phyloP scores from a whole-genome alignment of 2,113 vertebrate genomes.

The Emydura subglobosa region DNA sequence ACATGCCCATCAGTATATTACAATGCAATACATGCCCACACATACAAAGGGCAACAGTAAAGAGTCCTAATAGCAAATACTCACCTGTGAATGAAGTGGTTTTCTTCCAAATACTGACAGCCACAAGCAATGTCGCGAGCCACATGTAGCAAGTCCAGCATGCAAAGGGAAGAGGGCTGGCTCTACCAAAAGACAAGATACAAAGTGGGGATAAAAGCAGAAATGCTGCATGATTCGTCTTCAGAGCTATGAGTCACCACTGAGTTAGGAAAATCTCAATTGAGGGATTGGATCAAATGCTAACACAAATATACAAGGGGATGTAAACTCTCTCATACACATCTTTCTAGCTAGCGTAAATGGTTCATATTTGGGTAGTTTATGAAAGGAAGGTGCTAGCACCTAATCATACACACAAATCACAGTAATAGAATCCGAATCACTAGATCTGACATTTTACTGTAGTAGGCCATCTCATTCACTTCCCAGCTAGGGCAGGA shows the following conservation, averaged over 20 bases:
- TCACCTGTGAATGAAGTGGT: slow-evolving; percentile 98
- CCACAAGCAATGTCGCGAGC: slow-evolving; percentile 96
- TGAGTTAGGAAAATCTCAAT: neutral
- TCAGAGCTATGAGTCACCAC: neutral
- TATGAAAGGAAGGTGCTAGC: neutral
- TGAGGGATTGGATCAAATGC: neutral
- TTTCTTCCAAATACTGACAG: slow-evolving; percentile 98
- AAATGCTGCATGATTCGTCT: rapidly evolving
- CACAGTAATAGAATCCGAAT: neutral
- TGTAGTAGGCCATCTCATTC: neutral
- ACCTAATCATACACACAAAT: neutral
- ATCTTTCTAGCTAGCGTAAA: neutral
- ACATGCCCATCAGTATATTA: neutral
- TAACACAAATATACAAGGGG: neutral
- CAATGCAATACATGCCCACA: rapidly evolving
- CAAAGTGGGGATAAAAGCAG: neutral
- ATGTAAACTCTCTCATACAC: neutral
- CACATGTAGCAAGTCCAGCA: slow-evolving; percentile 96
- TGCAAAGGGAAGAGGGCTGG: slow-evolving; percentile 92
- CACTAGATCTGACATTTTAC: neutral
- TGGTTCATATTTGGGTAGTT: neutral
- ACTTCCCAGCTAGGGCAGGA: neutral
- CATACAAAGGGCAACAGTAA: neutral
- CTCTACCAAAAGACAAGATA: slow-evolving; percentile 80
- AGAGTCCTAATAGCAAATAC: neutral